Conservation (phyloP, 35 echinoderm and acorn worm genomes). For the Heliocidaris tuberculata region DNA sequence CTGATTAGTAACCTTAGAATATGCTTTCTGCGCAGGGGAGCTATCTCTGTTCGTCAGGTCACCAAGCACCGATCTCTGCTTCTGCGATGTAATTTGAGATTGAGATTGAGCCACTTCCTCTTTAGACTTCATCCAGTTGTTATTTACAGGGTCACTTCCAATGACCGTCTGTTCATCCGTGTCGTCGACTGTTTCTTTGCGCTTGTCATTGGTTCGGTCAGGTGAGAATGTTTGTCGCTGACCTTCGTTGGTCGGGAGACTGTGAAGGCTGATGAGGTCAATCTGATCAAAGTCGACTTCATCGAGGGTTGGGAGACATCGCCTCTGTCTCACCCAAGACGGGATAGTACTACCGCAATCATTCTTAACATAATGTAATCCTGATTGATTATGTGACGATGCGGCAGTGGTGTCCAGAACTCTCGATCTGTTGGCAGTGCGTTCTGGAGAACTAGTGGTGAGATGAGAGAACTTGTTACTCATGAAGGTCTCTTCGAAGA, state of each 20-base stretch:
- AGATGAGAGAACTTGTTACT: slow-evolving; percentile 10
- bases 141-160: neutral
- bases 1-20: neutral
- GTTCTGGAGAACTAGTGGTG: neutral
- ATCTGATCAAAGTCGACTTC: slow-evolving; percentile 68
- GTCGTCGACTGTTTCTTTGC: neutral
- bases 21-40: neutral
- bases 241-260: slow-evolving; percentile 22
- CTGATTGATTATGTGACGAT: neutral
- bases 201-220: neutral
- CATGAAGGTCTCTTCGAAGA: slow-evolving; percentile 59
- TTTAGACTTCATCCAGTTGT: slow-evolving; percentile 13
- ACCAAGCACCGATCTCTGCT: slow-evolving; percentile 16
- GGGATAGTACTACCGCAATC: neutral
- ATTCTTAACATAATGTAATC: neutral
- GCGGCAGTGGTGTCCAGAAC: neutral
- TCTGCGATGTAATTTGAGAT: neutral
- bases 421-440: neutral
- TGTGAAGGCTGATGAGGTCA: slow-evolving; percentile 60
- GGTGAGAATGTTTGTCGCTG: slow-evolving; percentile 8
- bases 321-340: slow-evolving; percentile 52
- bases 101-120: neutral
- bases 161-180: neutral
- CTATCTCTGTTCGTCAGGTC: slow-evolving; percentile 27
- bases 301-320: slow-evolving; percentile 55